Evolutionary conservation across 2,113 vertebrate genomes (phyloP).

Genomic region (Leucoraja erinaceus): DNA sequence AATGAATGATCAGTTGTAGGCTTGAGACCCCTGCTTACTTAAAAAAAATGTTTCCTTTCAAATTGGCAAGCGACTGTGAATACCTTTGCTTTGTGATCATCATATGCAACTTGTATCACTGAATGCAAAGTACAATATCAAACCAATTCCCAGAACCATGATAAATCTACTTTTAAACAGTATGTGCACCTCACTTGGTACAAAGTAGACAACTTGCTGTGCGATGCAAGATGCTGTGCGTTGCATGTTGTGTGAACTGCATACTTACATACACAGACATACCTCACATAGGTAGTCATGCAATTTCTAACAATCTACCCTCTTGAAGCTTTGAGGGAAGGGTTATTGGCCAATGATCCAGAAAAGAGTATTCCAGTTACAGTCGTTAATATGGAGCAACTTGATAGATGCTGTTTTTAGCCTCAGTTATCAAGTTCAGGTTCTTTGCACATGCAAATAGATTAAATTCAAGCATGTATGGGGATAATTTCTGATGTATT

Average conservation of each 20-base stretch:
- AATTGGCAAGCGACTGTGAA: background rate
- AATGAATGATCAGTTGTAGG: conserved; percentile 5
- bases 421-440: background rate
- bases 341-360: background rate
- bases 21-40: background rate
- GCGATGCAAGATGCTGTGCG: background rate
- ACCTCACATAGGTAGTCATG: background rate
- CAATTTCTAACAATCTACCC: background rate
- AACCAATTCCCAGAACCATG: background rate
- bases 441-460: background rate
- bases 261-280: background rate
- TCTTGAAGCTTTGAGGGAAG: background rate
- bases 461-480: background rate
- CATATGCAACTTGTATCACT: background rate
- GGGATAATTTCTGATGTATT: background rate
- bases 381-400: background rate
- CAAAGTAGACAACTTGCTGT: background rate
- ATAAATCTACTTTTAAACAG: background rate
- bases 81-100: background rate
- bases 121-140: background rate
- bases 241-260: background rate
- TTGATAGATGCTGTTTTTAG: background rate
- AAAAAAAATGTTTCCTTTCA: background rate
- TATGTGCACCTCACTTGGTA: background rate
- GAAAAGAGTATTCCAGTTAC: background rate